Evolutionary conservation across 2,797 vertebrate genomes (phyloP), one percentile per base, ranked within the genome.

Genomic region (Argya squamiceps): DNA sequence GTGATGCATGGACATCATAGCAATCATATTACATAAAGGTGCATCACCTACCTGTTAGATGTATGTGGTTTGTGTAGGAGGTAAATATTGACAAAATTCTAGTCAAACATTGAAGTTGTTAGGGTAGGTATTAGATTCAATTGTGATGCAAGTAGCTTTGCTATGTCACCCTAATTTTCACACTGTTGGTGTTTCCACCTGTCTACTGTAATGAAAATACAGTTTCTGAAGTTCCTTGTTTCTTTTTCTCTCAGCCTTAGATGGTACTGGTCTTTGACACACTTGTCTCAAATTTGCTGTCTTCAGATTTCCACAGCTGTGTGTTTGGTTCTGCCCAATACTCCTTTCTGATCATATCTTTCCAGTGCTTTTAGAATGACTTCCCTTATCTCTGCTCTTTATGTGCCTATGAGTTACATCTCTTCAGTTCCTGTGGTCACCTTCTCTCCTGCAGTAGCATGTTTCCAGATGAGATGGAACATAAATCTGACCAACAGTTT

Each of bases 161-260:
- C n/a, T 47, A 3, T 2, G 4, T 56, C 19, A 10, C 20, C 1
- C 0, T 65, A 19, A n/a, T 69, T 80, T 89, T 77, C 44, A 58
- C n/a, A 6, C 16, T 41, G 11, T 20, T 78, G 22, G 11, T 46
- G 11, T 46, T 68, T 90, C n/a, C 7, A 21, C 41, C 11, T 71
- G 39, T 69, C 34, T 67, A 24, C 53, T 78, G 83, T 69, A 84
- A 65, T 56, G 41, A 56, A 60, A 80, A 69, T 56, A 19, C 1
- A 20, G 3, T 55, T 92, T 84, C 15, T 0, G 0, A 70, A 65
- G 39, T 53, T 22, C 34, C 11, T 36, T 0, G 2, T 70, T 93
- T 76, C 8, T 39, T 83, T n/a, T 64, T 69, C 59, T 26, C 20
- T 77, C 60, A 70, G 34, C 15, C n/a, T 69, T 43, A n/a, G 9